Evolutionary conservation across 1,140 invertebrate species (phyloP), one percentile per base, ranked within the genome.

Genomic region (Notospermus geniculatus): DNA sequence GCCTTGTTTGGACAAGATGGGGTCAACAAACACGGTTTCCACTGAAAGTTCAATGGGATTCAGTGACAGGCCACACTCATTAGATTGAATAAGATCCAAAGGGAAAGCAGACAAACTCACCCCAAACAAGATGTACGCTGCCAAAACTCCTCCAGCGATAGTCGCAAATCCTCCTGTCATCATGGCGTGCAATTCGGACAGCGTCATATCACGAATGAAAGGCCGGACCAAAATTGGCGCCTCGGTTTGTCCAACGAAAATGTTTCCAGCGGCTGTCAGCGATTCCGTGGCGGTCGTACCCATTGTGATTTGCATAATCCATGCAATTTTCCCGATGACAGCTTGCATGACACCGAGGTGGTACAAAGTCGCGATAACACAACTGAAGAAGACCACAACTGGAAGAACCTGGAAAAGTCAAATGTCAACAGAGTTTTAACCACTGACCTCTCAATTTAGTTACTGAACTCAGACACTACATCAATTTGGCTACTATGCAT

Each of bases 111-210:
- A n/a, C n/a, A 58, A 19, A 61, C 46, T 28, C 15, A 66, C 65
- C 19, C 66, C 66, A 45, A 67, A 58, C 13, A 11, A 13, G 13
- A 62, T 45, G 57, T 39, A 67, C 2, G 45, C 59, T 27, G 43
- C 59, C n/a, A 67, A 19, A 27, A 67, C 50, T 27, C 30, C 19
- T 28, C 68, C 68, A 43, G 68, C 68, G 22, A 70, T 69, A 1
- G 67, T 66, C 1, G 68, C 66, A 59, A 71, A 71, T 17, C 69
- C 69, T 28, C 61, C 64, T 1, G 65, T 71, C 60, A 71, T 65
- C 25, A 71, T 59, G 7, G 69, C 66, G 54, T 65, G 62, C 2
- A 71, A 23, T 59, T 71, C 69, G 17, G 66, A 71, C 27, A 58
- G 65, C 36, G 70, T 71, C 50, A 71, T 62, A 32, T 61, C 53